Base-by-base conservation (phyloP, 2,888 invertebrate genomes). In the Hydroisotoma schaefferi region DNA sequence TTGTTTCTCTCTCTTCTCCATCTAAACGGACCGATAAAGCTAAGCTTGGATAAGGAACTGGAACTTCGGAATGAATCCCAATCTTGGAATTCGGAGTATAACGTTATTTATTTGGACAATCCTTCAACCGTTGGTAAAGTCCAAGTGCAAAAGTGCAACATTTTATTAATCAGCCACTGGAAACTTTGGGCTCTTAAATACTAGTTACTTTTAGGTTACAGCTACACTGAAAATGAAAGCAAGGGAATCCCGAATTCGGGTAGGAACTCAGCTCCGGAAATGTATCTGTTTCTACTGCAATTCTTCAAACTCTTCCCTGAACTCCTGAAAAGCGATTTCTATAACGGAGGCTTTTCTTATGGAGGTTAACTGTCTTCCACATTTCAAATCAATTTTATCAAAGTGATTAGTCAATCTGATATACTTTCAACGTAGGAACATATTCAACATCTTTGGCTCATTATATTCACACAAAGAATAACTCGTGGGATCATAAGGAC, bases 401-500 rank as follows among this genome's bases (percentile, higher is more conserved):
- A n/a, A n/a, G n/a, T n/a, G n/a, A n/a, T n/a, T n/a, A n/a, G n/a
- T n/a, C n/a, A n/a, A n/a, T n/a, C n/a, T n/a, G n/a, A n/a, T n/a
- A n/a, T n/a, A n/a, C n/a, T n/a, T n/a, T n/a, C n/a, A n/a, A n/a
- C n/a, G n/a, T 8, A 55, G 55, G 26, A 15, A 53, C 55, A 1
- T 63, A 63, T 53, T 59, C 59, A 2, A 28, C 53, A 8, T 15
- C 46, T 8, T 40, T 40, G 6, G 59, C 59, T n/a, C 33, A 56
- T 28, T 48, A 49, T 12, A 63, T 60, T 25, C 63, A 60, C 22
- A 27, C 29, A 37, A 20, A 53, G 49, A 63, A 87, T 71, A 81
- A 82, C 69, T n/a, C n/a, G n/a, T n/a, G n/a, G n/a, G 83, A 84
- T 63, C 82, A 82, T 72, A 79, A 80, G 5, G 47, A 47, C 4